Base-by-base conservation (phyloP, 2,113 vertebrate species). In the Chaetodon auriga region DNA sequence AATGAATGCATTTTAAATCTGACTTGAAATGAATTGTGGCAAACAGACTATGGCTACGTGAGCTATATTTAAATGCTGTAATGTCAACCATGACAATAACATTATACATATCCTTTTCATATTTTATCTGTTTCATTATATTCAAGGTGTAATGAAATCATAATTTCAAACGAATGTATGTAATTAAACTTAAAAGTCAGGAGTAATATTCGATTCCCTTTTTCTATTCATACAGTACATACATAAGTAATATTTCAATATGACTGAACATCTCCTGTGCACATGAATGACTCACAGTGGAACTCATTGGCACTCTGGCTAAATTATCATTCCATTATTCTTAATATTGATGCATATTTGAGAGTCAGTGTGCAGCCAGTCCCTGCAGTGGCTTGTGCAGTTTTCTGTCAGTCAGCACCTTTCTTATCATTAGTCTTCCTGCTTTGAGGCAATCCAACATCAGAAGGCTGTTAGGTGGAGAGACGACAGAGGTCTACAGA, bases 1-100 rank as follows among this genome's bases (percentile, higher is more conserved):
- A 82, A 71, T 62, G 57, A 75, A 69, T 79, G 60, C 25, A 84
- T 90, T 86, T 89, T 68, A 70, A 88, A 91, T 89, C 53, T 38
- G 45, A 73, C 48, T 80, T 55, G 43, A 71, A 80, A 83, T 75
- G 25, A 80, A 62, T 35, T 43, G 58, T 55, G 63, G 68, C 54
- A 71, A 63, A 63, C 41, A 57, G 41, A 69, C 54, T 61, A 35
- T 6, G 65, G 23, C 66, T 75, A 41, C 13, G 5, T 5, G 41
- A 64, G 48, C n/a, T 30, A 55, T 25, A 70, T 61, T 76, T 58
- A 18, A 66, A 77, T 49, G 36, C 60, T 49, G 12, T 70, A 25
- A 58, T 55, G 14, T 73, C 68, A 51, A 19, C 71, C 60, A 8
- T 30, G 46, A 64, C 21, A 68, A 72, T 77, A 15, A 54, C n/a